Percentiles rank a stretch among this genome's conserved stretches.
Conservation (phyloP, 2,113 vertebrate genomes). For the Phoenicopterus ruber region DNA sequence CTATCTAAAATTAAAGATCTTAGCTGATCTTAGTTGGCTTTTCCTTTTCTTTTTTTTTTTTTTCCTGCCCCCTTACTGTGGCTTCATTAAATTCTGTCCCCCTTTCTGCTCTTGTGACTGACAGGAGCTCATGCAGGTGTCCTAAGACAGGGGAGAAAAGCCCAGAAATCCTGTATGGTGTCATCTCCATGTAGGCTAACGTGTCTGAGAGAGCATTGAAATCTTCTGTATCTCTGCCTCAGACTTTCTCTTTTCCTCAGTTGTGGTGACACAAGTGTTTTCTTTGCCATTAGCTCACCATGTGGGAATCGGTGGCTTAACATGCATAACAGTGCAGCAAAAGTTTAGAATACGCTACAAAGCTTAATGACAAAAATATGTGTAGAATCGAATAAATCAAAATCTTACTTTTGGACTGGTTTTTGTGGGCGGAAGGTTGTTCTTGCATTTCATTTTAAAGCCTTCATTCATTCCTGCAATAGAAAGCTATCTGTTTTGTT, state of each 20-base stretch:
- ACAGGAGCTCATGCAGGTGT: neutral
- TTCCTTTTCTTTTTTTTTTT: neutral
- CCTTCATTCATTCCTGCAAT: slow-evolving; percentile 3
- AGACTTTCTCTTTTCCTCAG: neutral
- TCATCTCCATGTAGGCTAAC: neutral
- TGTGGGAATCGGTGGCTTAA: neutral
- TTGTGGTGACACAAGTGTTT: slow-evolving; percentile 12
- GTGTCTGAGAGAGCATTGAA: neutral
- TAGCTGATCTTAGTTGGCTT: neutral
- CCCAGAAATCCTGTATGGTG: neutral
- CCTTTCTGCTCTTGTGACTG: neutral
- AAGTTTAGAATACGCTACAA: neutral
- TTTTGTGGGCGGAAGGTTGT: slow-evolving; percentile 16
- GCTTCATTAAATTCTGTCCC: neutral
- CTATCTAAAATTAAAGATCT: neutral
- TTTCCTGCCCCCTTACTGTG: neutral
- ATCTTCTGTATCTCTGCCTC: neutral
- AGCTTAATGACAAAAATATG: slow-evolving; percentile 59
- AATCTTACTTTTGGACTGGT: slow-evolving; percentile 34
- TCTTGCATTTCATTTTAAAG: slow-evolving; percentile 30
- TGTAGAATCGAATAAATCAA: slow-evolving; percentile 46
- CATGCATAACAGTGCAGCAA: neutral
- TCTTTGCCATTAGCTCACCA: slow-evolving; percentile 15
- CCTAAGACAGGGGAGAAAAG: neutral
- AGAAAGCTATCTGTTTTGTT: slow-evolving; percentile 28